These are phyloP conservation scores for Scortum barcoo DNA, from an alignment of 2,113 vertebrate genomes.

Conservation along the genomic window DNA sequence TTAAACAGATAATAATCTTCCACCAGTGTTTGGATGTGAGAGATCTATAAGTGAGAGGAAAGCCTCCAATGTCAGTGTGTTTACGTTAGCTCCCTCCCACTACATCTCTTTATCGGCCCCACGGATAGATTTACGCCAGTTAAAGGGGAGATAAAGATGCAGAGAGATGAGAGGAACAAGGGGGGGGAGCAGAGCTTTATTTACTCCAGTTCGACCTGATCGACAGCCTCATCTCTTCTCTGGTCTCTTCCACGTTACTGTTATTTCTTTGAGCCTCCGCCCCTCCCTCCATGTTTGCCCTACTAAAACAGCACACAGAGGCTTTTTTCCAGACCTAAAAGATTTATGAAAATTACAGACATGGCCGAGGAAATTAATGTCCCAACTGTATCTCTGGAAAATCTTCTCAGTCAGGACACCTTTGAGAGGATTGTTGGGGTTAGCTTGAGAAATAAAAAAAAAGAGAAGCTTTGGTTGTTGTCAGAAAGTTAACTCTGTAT, in stretches of 20 bases:
- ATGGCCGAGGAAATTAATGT: background rate
- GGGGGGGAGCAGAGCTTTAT: fast-evolving
- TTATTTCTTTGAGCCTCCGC: background rate
- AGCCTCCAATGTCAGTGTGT: background rate
- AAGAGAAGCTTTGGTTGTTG: background rate
- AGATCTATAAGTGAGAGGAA: background rate
- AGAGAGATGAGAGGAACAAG: background rate
- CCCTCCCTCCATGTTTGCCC: background rate
- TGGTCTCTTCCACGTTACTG: background rate
- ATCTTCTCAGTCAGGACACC: background rate
- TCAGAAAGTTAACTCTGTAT: too few species aligned
- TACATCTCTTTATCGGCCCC: background rate
- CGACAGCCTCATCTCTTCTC: background rate
- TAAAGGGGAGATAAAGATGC: background rate
- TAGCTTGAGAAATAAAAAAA: background rate
- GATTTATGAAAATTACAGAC: background rate
- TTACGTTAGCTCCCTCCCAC: background rate
- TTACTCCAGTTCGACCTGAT: constrained; percentile 24
- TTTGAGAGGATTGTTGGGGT: background rate
- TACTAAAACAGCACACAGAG: background rate
- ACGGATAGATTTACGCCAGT: background rate
- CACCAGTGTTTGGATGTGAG: background rate
- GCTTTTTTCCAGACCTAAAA: background rate
- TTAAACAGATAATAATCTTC: background rate
- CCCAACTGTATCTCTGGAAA: background rate